phyloP scores from a whole-genome alignment of 2,113 vertebrate genomes.

The Sterna hirundo region DNA sequence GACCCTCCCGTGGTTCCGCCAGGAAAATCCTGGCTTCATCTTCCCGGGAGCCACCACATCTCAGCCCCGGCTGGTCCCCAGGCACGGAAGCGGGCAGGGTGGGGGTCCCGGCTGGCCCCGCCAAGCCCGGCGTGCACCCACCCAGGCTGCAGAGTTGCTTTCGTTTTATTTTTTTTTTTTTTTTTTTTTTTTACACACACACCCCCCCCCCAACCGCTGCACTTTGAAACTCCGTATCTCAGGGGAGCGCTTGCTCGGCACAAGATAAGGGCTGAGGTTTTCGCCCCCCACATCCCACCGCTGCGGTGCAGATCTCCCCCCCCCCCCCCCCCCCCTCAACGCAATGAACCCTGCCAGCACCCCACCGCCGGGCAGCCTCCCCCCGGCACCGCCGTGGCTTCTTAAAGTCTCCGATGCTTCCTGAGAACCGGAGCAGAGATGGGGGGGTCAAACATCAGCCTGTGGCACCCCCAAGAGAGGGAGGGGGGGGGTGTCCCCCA shows the following conservation, averaged over 20 bases:
- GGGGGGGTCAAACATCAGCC: not conserved
- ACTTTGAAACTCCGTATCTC: slow-evolving; percentile 5
- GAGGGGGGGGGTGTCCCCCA: not conserved
- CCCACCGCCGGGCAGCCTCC: rapidly evolving
- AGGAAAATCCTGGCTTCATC: not conserved
- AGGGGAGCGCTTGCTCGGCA: not conserved
- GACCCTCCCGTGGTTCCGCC: not conserved
- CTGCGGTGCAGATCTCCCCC: rapidly evolving
- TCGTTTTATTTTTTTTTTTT: not conserved
- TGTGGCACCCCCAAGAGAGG: not conserved
- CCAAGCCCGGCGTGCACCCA: rapidly evolving
- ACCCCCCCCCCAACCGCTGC: not conserved
- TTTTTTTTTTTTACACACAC: not conserved
- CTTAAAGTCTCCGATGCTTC: not conserved
- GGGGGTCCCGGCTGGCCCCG: not conserved
- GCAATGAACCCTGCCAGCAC: not conserved
- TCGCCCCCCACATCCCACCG: rapidly evolving
- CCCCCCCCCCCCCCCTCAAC: not conserved
- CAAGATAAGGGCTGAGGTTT: slow-evolving; percentile 30
- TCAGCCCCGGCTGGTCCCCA: not conserved
- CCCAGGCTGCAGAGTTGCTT: not conserved
- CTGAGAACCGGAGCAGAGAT: rapidly evolving
- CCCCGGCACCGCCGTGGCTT: rapidly evolving
- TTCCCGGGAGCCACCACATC: rapidly evolving
- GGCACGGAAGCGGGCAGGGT: not conserved